Base-by-base conservation (phyloP, 2,888 invertebrate genomes). In the Meloe dianella region DNA sequence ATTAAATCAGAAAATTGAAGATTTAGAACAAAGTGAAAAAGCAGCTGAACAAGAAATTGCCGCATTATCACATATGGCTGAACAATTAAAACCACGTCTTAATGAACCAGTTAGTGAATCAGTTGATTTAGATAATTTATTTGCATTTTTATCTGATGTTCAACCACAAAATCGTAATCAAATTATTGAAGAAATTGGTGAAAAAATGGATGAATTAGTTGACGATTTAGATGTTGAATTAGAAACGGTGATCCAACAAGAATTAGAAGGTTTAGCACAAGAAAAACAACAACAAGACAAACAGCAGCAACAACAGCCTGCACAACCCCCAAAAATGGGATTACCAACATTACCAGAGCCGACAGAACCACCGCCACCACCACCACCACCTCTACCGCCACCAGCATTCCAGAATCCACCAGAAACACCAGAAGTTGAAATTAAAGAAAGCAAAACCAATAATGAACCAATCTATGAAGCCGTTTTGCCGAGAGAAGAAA, bases 401-500 rank as follows among this genome's bases (percentile, higher is more conserved):
- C 87, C 87, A 67, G 88, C 87, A 51, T 78, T 73, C 67, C 78
- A 72, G 66, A 73, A 60, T 32, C 77, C 65, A 47, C 66, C 70
- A 22, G 69, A 67, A 38, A 61, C 63, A 47, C 74, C 74, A 22
- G 69, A 77, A 64, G 62, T 71, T 57, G 59, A 74, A 68, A 69
- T 62, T 67, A 74, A 65, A 71, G 70, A 69, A 51, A 66, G 67
- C 59, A 70, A 69, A 57, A 72, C 73, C 59, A 70, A 74, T 66
- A 88, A 88, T 67, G 91, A 93, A 82, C 95, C 94, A 0, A 95
- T 95, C 73, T 95, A 95, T 81, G 95, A 95, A 80, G 90, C 94
- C 0, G 92, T 95, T 7, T 86, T 93, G 71, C 93, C 93, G 1
- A 85, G 92, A 7, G 90, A 89, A 56, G 89, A 89, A 38, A 75